Evolutionary conservation across 2,888 invertebrate genomes (phyloP).

Genomic region (Pseudeuparius sepicola): DNA sequence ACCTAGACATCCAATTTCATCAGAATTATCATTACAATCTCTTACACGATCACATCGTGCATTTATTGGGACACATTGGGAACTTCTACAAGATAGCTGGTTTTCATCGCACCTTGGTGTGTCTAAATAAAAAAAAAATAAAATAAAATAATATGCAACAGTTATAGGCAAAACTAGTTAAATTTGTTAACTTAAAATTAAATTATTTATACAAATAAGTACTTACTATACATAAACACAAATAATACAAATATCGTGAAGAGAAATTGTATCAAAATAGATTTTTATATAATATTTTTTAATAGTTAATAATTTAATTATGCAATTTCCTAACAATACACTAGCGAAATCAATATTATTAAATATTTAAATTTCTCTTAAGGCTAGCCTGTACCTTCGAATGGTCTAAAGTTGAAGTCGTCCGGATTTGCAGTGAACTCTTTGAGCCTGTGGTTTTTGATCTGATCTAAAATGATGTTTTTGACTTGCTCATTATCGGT

Average conservation of each 20-base stretch:
- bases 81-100: slow-evolving; percentile 42
- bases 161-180: slow-evolving; percentile 23
- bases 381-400: slow-evolving; percentile 47
- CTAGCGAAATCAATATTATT: no score
- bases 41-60: slow-evolving; percentile 45
- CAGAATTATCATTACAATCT: slow-evolving; percentile 53
- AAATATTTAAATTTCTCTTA: no score
- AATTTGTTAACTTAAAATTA: no score
- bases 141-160: slow-evolving; percentile 25
- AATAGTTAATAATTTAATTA: no score
- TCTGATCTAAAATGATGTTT: slow-evolving; percentile 46
- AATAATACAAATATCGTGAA: slow-evolving; percentile 12
- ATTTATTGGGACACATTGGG: slow-evolving; percentile 37
- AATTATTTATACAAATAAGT: no score
- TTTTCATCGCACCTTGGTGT: slow-evolving; percentile 30
- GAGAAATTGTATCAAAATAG: no score
- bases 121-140: slow-evolving; percentile 29
- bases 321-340: no score
- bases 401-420: slow-evolving; percentile 50
- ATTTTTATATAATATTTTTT: no score
- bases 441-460: slow-evolving; percentile 47
- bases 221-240: no score
- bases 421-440: slow-evolving; percentile 45
- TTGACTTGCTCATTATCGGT: slow-evolving; percentile 42
- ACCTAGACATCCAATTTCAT: slow-evolving; percentile 42